Base-by-base conservation (phyloP, 1,140 invertebrate genomes). In the Sitodiplosis mosellana region DNA sequence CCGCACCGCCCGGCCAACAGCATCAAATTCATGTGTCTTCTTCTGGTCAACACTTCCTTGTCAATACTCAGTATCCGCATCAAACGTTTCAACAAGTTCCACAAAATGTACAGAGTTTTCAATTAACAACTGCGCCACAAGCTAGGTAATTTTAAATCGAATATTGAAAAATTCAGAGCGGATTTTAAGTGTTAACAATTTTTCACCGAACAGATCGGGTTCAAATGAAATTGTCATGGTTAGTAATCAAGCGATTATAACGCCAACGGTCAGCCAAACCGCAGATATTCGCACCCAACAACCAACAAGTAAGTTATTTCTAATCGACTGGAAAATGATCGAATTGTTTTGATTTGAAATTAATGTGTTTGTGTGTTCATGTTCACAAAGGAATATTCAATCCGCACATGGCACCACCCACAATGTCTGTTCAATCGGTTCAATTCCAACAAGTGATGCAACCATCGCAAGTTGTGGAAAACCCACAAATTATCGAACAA, bases 21-120 rank as follows among this genome's bases (percentile, higher is more conserved):
- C 48, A 48, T 34, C 48, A 44, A 38, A 49, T 45, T 18, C 48
- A 49, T 21, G 41, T 45, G 11, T 49, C 48, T 6, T 18, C 42
- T 3, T 42, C 41, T 12, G 48, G 48, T 4, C 48, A 49, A 45
- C 41, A 49, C 22, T 49, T 45, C 45, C 19, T 49, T 6, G 33
- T 49, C 10, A 49, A 49, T 49, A 33, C 48, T 8, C 40, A 38
- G 33, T 19, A 38, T 33, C 36, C 20, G 19, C 37, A 38, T 14
- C 47, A 42, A 45, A 15, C 19, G 2, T 14, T 8, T 45, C 22
- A 20, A 15, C 47, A 20, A 42, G 14, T 48, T 17, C 8, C 36
- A 33, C 40, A 40, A 37, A 41, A 42, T 33, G 40, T 48, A 21
- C 47, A 48, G 33, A 41, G 15, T 40, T 17, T 48, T 15, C 47